Conservation (phyloP, 2,797 vertebrate species). For the Benthosema pterotum region DNA sequence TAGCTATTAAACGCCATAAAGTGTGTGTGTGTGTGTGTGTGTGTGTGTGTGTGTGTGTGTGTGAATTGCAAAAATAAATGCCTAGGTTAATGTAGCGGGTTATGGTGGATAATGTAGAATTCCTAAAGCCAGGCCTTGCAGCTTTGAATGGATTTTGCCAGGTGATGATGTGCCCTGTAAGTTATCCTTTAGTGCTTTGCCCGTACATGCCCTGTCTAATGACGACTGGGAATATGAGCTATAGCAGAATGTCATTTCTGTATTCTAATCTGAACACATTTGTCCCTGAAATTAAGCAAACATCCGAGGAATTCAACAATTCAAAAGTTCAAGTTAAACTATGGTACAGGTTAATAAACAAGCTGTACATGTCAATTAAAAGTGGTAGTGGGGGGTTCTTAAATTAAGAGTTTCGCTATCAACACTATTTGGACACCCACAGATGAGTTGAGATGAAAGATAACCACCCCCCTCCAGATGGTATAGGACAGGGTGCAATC, state of each 20-base stretch:
- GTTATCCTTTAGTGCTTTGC: slow-evolving; percentile 40
- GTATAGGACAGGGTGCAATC: not conserved
- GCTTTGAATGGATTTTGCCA: slow-evolving; percentile 1
- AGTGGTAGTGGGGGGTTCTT: too few relatives aligned
- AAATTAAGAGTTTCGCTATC: not conserved
- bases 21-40: not conserved
- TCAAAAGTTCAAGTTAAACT: not conserved
- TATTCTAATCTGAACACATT: not conserved
- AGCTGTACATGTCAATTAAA: too few relatives aligned
- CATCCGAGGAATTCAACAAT: not conserved
- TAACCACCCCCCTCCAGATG: not conserved
- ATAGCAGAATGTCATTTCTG: not conserved
- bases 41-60: not conserved
- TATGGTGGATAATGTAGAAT: not conserved
- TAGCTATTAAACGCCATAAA: not conserved
- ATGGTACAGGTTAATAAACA: not conserved
- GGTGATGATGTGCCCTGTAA: not conserved
- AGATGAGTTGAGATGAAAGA: not conserved
- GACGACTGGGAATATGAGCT: not conserved
- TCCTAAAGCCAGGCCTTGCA: not conserved
- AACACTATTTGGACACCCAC: not conserved
- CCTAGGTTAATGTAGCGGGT: slow-evolving; percentile 1
- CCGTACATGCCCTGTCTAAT: slow-evolving; percentile 59
- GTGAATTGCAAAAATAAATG: not conserved
- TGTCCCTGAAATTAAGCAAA: not conserved